Evolutionary conservation across 2,888 invertebrate genomes (phyloP), one percentile per base, ranked within the genome.

Genomic region (Ischnus inquisitorius): DNA sequence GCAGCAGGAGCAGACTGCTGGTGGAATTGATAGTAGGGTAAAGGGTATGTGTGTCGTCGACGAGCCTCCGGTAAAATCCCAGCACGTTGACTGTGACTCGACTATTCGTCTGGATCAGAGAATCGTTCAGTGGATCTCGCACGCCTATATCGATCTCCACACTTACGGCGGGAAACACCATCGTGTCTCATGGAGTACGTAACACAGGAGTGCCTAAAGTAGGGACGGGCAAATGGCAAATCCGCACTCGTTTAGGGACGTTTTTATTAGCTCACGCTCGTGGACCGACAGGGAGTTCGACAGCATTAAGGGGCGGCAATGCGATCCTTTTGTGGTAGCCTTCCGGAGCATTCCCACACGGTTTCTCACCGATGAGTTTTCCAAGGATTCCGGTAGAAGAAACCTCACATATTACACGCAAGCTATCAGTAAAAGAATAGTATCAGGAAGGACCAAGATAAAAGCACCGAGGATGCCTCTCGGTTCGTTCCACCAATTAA

Each of bases 41-140:
- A 51, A 43, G 22, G 25, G 51, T 57, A 69, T 69, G 64, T 81
- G 69, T 84, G 75, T 67, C 19, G 22, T 39, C 39, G 46, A 69
- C 67, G 69, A 57, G 62, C 69, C 16, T 51, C 8, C 22, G 75
- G 34, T 69, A n/a, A 77, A 79, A 79, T 69, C 84, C 60, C 48
- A 16, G 48, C 68, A 62, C 69, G 69, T 62, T 54, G 62, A 51
- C 75, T 39, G 81, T 78, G 74, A 75, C 78, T 79, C 82, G 78
- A 57, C 79, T 48, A 84, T 84, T 79, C 84, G 84, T 84, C 84
- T 82, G 79, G 84, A 82, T 84, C 84, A 84, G 79, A 82, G 51
- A 79, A 84, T 79, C 82, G 75, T 82, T 79, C 60, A 57, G 57
- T 78, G 74, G 71, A 74, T 82, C 75, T n/a, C 14, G 19, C 34